phyloP scores from a whole-genome alignment of 2,797 vertebrate genomes.

The Heteromormyrus szaboi region DNA sequence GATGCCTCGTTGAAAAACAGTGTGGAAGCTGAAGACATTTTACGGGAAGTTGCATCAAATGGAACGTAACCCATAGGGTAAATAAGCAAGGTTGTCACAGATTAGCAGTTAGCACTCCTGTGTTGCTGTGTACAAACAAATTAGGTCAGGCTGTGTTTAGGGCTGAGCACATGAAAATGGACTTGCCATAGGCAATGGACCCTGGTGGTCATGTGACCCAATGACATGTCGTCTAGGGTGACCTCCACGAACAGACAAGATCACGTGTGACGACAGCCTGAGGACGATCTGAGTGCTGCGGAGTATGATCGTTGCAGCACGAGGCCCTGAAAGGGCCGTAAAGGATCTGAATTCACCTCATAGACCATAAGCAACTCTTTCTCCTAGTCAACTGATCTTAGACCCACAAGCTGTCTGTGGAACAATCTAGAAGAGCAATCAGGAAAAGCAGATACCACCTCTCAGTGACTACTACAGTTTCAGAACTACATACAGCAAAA shows the following conservation, averaged over 20 bases:
- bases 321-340: neutral
- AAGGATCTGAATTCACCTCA: neutral
- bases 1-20: neutral
- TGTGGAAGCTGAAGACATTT: neutral
- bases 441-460: neutral
- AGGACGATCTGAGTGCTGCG: neutral
- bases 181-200: neutral
- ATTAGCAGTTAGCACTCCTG: neutral
- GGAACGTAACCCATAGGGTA: neutral
- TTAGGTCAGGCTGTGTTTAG: conserved; percentile 7
- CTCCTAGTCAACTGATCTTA: neutral
- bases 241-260: neutral
- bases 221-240: neutral
- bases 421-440: neutral
- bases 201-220: neutral
- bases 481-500: neutral
- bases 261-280: neutral
- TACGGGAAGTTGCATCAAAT: neutral
- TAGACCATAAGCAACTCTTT: neutral
- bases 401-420: neutral
- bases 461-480: neutral
- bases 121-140: neutral
- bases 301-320: neutral
- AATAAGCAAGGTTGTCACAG: neutral
- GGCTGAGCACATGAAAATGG: neutral